phyloP scores from a whole-genome alignment of 2,797 vertebrate species.

The Heterohyrax brucei region DNA sequence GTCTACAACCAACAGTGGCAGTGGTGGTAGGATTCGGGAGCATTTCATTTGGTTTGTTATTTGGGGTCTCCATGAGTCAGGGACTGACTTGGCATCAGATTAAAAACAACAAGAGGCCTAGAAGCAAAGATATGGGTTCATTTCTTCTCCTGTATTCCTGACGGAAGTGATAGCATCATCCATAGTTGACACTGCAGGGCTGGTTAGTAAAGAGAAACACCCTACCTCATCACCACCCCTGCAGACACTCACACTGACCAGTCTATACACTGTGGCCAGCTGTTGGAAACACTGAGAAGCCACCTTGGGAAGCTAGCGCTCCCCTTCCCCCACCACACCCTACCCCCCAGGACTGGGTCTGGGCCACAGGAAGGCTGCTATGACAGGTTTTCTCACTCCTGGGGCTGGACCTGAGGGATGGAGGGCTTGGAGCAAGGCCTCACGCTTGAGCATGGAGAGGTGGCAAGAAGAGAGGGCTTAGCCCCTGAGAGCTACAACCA shows the following conservation, averaged over 20 bases:
- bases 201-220: no score
- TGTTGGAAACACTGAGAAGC: not conserved
- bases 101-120: not conserved
- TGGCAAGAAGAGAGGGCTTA: not conserved
- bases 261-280: not conserved
- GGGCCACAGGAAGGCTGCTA: not conserved
- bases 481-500: not conserved
- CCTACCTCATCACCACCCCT: no score
- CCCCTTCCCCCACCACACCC: no score
- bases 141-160: not conserved
- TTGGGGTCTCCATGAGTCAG: no score
- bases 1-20: no score
- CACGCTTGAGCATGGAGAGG: not conserved
- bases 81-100: no score
- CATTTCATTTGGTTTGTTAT: no score
- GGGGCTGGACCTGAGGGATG: not conserved
- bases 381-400: fast-evolving
- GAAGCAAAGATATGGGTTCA: not conserved
- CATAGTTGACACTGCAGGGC: not conserved
- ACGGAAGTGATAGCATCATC: not conserved
- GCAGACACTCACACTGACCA: not conserved
- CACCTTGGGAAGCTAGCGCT: not conserved
- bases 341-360: not conserved
- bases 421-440: not conserved
- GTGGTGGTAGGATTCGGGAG: no score